phyloP scores from a whole-genome alignment of 1,140 invertebrate genomes.

The Aradophagus sp. region DNA sequence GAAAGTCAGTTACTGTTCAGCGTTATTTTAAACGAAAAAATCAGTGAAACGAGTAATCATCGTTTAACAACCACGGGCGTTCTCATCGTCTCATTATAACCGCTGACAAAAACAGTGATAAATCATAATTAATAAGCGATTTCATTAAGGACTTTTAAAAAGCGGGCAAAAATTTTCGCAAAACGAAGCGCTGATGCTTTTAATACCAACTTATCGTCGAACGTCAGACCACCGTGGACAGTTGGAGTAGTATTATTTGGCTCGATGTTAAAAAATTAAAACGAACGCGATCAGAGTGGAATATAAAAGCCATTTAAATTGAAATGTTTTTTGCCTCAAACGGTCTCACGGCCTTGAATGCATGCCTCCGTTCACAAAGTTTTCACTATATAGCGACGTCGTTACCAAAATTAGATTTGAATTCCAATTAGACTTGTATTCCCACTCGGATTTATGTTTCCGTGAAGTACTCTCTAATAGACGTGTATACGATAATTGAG shows the following conservation, averaged over 20 bases:
- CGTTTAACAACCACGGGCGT: too few species aligned
- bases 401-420: conserved; percentile 46
- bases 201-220: too few species aligned
- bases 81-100: too few species aligned
- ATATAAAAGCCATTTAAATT: conserved; percentile 25
- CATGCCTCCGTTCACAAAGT: conserved; percentile 42
- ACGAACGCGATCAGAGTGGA: not conserved
- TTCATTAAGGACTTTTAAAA: too few species aligned
- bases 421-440: conserved; percentile 40
- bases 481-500: conserved; percentile 29
- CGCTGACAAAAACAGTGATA: too few species aligned
- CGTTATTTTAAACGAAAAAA: too few species aligned
- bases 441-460: conserved; percentile 37
- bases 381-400: conserved; percentile 31
- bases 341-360: conserved; percentile 26
- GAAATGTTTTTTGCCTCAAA: conserved; percentile 26
- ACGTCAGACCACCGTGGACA: too few species aligned
- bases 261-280: not conserved
- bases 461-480: conserved; percentile 16
- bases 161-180: too few species aligned
- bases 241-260: not conserved
- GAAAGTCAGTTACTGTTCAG: too few species aligned
- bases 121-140: too few species aligned
- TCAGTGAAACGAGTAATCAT: too few species aligned
- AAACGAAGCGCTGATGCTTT: too few species aligned